phyloP scores from a whole-genome alignment of 1,140 invertebrate species.

The Bombus polaris region DNA sequence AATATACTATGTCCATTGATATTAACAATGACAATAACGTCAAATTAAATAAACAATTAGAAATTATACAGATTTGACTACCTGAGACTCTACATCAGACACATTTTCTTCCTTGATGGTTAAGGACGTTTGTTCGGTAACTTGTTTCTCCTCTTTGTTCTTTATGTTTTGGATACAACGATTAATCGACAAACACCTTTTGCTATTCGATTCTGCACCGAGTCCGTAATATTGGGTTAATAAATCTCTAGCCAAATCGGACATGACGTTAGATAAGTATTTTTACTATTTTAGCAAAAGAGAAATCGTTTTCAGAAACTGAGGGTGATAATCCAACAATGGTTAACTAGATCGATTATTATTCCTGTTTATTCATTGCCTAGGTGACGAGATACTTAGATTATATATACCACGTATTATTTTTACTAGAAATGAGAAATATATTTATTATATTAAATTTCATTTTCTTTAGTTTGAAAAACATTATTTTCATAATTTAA shows the following conservation, averaged over 20 bases:
- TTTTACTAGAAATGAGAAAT: too few relatives aligned
- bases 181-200: conserved; percentile 46
- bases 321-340: background rate
- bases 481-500: too few relatives aligned
- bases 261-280: conserved; percentile 20
- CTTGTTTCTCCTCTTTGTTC: conserved; percentile 10
- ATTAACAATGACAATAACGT: background rate
- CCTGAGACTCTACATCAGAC: conserved; percentile 1
- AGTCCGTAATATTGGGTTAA: conserved; percentile 55
- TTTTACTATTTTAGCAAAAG: background rate
- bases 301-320: background rate
- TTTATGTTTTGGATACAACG: conserved; percentile 22
- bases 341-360: conserved; percentile 8
- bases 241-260: conserved; percentile 37
- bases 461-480: too few relatives aligned
- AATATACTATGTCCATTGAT: too few relatives aligned
- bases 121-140: conserved; percentile 30
- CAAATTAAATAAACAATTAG: background rate
- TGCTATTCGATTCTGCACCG: background rate
- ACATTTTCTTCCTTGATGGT: conserved; percentile 12
- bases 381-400: conserved; percentile 20
- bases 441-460: too few relatives aligned
- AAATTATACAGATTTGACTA: background rate
- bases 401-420: too few relatives aligned
- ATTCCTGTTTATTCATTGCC: conserved; percentile 53